phyloP scores from a whole-genome alignment of 2,888 invertebrate species.

The Parasteatoda lunata region DNA sequence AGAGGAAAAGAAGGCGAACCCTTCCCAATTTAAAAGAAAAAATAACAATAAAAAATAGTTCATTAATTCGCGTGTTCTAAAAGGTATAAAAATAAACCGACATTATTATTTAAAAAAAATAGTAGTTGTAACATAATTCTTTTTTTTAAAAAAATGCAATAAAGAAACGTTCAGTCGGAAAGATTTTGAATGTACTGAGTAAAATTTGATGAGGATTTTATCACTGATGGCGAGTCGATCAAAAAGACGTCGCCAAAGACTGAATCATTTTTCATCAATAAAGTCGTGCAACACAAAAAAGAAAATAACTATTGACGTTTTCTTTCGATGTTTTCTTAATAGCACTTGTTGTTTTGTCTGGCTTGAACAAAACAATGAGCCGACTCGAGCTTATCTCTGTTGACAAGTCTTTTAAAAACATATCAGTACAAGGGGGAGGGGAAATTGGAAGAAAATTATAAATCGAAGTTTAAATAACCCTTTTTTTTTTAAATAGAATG shows the following conservation, averaged over 20 bases:
- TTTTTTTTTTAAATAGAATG: no score
- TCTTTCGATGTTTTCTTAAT: conserved; percentile 41
- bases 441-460: no score
- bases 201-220: background rate
- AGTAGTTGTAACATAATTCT: no score
- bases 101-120: no score
- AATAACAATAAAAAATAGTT: no score
- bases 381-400: conserved; percentile 36
- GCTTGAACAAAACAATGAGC: conserved; percentile 43
- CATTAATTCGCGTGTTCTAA: no score
- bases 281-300: background rate
- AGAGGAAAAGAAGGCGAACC: no score
- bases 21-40: no score
- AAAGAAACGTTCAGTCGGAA: background rate
- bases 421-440: conserved; percentile 15
- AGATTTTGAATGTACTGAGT: background rate
- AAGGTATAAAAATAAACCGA: no score
- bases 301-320: conserved; percentile 12
- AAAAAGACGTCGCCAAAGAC: background rate
- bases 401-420: conserved; percentile 40
- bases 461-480: no score
- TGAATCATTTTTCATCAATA: conserved; percentile 6
- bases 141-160: no score
- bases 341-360: conserved; percentile 48
- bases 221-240: background rate